Evolutionary conservation across 2,113 vertebrate species (phyloP).

Genomic region (Limnothrissa miodon): DNA sequence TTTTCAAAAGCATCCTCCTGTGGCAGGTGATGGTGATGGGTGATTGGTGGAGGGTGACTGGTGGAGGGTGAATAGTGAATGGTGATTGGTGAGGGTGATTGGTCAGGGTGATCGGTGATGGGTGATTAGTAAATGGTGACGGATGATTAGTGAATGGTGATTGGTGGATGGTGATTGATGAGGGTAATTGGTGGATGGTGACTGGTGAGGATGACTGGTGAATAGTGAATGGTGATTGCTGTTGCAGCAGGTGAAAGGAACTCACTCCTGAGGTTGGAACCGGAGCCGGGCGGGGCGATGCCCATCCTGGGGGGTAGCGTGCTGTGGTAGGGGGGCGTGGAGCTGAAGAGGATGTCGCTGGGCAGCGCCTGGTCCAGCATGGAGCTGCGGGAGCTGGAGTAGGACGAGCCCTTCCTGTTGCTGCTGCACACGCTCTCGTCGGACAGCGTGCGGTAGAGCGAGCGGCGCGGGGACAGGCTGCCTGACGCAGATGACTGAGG

Average conservation of each 20-base stretch:
- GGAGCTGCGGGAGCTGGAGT: constrained; percentile 88
- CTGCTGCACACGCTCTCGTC: constrained; percentile 94
- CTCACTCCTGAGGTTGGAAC: constrained; percentile 88
- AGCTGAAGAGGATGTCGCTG: constrained; percentile 94
- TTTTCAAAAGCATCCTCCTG: not conserved
- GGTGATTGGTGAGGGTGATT: no score
- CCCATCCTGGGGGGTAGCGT: constrained; percentile 84
- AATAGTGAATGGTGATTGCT: no score
- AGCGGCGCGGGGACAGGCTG: constrained; percentile 80
- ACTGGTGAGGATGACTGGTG: no score
- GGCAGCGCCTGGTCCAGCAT: constrained; percentile 89
- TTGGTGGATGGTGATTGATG: no score
- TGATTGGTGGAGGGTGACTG: no score
- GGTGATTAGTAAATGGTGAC: no score
- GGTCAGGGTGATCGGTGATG: no score
- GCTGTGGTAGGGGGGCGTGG: constrained; percentile 88
- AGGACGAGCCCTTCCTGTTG: constrained; percentile 85
- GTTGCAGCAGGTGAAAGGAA: no score
- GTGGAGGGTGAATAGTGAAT: no score
- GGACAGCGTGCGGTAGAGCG: constrained; percentile 88
- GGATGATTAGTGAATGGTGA: no score
- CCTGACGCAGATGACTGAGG: constrained; percentile 78
- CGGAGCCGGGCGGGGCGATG: constrained; percentile 71
- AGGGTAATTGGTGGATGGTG: no score
- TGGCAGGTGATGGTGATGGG: not conserved